A percentile compares a stretch with the other conserved stretches of the same genome.
Conservation (phyloP, 2,113 vertebrate species). For the Antechinus flavipes region DNA sequence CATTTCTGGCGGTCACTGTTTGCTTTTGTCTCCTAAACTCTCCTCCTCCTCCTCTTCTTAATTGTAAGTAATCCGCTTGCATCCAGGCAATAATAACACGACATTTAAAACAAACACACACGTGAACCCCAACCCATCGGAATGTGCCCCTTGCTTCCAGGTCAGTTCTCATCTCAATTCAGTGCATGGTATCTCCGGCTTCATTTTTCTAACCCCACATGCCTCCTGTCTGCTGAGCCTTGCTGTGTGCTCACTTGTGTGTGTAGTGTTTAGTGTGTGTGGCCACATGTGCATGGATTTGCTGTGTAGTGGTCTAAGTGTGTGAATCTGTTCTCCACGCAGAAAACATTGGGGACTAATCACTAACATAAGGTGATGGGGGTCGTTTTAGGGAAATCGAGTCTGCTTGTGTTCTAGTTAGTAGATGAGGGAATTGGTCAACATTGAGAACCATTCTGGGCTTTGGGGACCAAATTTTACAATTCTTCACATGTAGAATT, state of each 20-base stretch:
- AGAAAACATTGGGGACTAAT: accelerated
- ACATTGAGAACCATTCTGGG: neutral
- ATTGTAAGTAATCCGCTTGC: slow-evolving; percentile 83
- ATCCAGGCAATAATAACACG: slow-evolving; percentile 69
- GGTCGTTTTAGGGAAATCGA: neutral
- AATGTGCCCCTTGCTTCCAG: neutral
- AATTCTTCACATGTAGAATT: neutral
- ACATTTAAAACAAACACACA: slow-evolving; percentile 65
- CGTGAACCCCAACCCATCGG: slow-evolving; percentile 50
- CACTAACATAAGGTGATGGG: neutral
- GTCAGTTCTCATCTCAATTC: slow-evolving; percentile 49
- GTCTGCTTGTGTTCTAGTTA: slow-evolving; percentile 36
- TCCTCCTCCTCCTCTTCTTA: slow-evolving; percentile 79
- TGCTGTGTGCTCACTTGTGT: slow-evolving; percentile 78
- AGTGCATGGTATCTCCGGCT: slow-evolving; percentile 67
- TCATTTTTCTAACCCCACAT: slow-evolving; percentile 82
- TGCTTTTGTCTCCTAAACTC: slow-evolving; percentile 81
- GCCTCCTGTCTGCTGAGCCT: slow-evolving; percentile 98
- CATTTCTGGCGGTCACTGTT: slow-evolving; percentile 71
- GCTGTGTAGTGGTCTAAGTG: slow-evolving; percentile 18
- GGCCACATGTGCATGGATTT: slow-evolving; percentile 57
- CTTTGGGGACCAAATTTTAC: neutral
- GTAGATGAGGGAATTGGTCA: neutral
- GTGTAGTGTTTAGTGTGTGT: slow-evolving; percentile 73
- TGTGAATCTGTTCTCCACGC: neutral